Percentiles rank a stretch among this genome's conserved stretches.
Evolutionary conservation across 2,888 invertebrate genomes (phyloP).

Genomic region (Leuctra nigra): DNA sequence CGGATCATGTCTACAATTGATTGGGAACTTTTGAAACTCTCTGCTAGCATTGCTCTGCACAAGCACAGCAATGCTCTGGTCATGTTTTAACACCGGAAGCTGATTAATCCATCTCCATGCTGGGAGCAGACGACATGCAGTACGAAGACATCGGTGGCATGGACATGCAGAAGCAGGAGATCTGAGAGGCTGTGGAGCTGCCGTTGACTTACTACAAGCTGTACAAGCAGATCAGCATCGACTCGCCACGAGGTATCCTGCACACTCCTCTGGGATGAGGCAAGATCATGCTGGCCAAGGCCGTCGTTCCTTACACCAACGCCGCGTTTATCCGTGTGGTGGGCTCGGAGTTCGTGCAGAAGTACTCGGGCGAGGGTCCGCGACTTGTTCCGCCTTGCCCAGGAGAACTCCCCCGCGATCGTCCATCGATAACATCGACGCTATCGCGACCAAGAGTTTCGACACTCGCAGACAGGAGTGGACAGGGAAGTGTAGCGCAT

Average conservation of each 20-base stretch:
- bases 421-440: slow-evolving; percentile 99
- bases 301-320: slow-evolving; percentile 96
- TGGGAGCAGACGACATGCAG: slow-evolving; percentile 92
- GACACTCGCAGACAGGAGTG: slow-evolving; percentile 95
- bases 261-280: slow-evolving; percentile 98
- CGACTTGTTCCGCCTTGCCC: slow-evolving; percentile 97
- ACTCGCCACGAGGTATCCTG: no score
- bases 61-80: slow-evolving; percentile 99
- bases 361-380: slow-evolving; percentile 97
- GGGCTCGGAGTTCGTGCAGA: slow-evolving; percentile 99
- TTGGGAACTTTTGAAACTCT: slow-evolving; percentile 92
- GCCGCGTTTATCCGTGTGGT: slow-evolving; percentile 98
- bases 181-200: no score
- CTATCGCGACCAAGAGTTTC: slow-evolving; percentile 97
- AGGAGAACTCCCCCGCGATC: slow-evolving; percentile 98
- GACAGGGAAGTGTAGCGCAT: no score
- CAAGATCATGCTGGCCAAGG: slow-evolving; percentile 99
- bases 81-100: slow-evolving; percentile 97
- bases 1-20: no score
- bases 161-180: no score
- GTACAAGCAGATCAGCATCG: no score
- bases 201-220: no score
- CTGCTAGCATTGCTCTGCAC: slow-evolving; percentile 99
- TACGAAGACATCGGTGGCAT: no score
- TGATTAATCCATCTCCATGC: slow-evolving; percentile 97